A percentile compares a stretch with the other conserved stretches of the same genome.
Conservation (phyloP, 2,113 vertebrate genomes). For the Neomonachus schauinslandi region DNA sequence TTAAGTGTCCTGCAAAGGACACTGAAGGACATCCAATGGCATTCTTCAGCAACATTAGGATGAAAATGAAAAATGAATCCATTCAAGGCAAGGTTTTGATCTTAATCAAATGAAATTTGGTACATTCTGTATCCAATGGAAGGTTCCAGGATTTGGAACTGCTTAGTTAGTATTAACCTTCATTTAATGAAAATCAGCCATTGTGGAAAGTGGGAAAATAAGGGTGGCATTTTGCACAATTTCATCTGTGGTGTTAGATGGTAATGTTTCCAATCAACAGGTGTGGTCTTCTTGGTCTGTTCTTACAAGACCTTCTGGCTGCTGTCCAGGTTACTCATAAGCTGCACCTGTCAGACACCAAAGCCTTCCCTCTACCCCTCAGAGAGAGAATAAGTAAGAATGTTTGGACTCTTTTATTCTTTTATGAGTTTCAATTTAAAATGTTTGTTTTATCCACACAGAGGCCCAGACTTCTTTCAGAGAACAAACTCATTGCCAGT, state of each 20-base stretch:
- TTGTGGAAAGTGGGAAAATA: neutral
- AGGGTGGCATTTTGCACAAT: neutral
- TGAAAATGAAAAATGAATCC: neutral
- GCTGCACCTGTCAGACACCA: slow-evolving; percentile 74
- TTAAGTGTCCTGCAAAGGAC: neutral
- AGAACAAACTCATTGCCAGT: slow-evolving; percentile 68
- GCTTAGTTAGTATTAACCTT: neutral
- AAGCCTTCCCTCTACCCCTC: neutral
- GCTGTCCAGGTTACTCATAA: slow-evolving; percentile 68
- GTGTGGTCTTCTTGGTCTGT: neutral
- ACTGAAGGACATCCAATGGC: neutral
- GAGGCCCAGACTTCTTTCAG: slow-evolving; percentile 65
- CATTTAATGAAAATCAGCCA: neutral
- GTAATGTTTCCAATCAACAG: slow-evolving; percentile 17
- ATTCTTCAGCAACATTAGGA: neutral
- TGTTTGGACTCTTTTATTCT: slow-evolving; percentile 71
- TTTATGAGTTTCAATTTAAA: slow-evolving; percentile 70
- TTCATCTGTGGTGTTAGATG: neutral
- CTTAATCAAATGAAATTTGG: neutral
- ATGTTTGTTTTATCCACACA: slow-evolving; percentile 60
- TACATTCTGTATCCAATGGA: neutral
- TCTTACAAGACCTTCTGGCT: slow-evolving; percentile 48
- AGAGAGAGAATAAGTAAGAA: slow-evolving; percentile 46
- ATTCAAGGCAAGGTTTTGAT: neutral
- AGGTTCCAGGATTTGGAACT: neutral